phyloP scores from a whole-genome alignment of 2,797 vertebrate genomes.

The Sandelia bainsii region DNA sequence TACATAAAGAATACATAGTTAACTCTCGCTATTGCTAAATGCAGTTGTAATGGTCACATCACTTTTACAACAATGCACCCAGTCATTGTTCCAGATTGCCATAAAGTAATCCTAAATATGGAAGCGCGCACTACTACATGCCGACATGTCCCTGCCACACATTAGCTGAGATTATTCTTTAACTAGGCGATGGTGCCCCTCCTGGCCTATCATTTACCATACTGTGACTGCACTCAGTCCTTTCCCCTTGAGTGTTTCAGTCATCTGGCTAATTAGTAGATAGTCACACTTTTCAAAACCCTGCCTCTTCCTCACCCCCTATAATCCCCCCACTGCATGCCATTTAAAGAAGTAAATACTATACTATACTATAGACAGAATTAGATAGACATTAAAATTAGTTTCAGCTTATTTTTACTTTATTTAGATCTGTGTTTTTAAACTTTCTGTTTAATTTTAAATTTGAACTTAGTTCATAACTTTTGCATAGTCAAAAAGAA shows the following conservation, averaged over 20 bases:
- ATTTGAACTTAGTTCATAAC: too few relatives aligned
- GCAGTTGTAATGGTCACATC: constrained; percentile 3
- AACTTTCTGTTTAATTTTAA: too few relatives aligned
- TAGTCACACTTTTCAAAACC: constrained; percentile 35
- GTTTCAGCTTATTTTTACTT: not conserved
- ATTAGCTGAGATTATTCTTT: constrained; percentile 20
- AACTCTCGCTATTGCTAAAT: not conserved
- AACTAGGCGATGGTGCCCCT: not conserved
- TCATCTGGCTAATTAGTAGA: constrained; percentile 58
- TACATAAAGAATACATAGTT: too few relatives aligned
- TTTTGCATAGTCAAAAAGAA: too few relatives aligned
- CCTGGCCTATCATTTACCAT: constrained; percentile 9
- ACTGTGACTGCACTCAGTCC: constrained; percentile 13
- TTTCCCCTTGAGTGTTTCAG: constrained; percentile 30
- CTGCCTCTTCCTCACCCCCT: constrained; percentile 29
- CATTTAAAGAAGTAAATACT: constrained; percentile 55
- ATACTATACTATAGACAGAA: not conserved
- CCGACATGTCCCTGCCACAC: constrained; percentile 9
- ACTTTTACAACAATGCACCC: not conserved
- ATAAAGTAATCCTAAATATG: not conserved
- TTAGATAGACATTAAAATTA: not conserved
- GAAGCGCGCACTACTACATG: not conserved
- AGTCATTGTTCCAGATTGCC: not conserved
- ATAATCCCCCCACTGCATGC: constrained; percentile 26
- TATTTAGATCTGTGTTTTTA: too few relatives aligned